Percentiles rank a stretch among this genome's conserved stretches.
Conservation (phyloP, 2,888 invertebrate species). For the Trissonchulus sp. region DNA sequence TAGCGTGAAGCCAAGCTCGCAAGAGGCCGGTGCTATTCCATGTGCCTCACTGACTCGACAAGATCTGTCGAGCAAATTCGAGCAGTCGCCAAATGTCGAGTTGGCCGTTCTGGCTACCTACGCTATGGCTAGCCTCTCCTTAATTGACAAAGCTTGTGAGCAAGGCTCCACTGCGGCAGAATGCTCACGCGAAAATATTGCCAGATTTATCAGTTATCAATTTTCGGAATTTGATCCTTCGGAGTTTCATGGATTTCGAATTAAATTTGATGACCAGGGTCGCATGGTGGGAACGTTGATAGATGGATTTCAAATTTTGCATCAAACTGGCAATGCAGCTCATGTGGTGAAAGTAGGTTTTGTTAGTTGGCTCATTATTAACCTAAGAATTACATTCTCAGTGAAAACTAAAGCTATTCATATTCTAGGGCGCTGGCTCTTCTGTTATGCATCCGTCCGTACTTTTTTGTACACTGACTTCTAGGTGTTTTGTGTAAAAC, state of each 20-base stretch:
- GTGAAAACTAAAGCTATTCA: too few species aligned
- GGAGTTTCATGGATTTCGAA: slow-evolving; percentile 25
- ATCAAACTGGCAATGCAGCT: neutral
- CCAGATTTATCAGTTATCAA: slow-evolving; percentile 15
- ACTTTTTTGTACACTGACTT: too few species aligned
- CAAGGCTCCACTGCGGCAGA: neutral
- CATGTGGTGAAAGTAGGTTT: slow-evolving; percentile 13
- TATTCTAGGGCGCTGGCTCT: too few species aligned
- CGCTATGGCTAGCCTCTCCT: slow-evolving; percentile 41
- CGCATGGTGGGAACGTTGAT: neutral
- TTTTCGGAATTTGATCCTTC: slow-evolving; percentile 29
- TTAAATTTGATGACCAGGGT: slow-evolving; percentile 20
- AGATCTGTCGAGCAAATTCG: slow-evolving; percentile 27
- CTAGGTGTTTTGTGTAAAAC: too few species aligned
- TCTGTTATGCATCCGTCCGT: too few species aligned
- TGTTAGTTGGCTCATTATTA: too few species aligned
- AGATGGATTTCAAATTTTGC: slow-evolving; percentile 10
- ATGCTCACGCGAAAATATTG: neutral
- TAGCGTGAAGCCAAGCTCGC: slow-evolving; percentile 23
- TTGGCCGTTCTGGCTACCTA: slow-evolving; percentile 45
- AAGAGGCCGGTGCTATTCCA: slow-evolving; percentile 22
- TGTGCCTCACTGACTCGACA: slow-evolving; percentile 30
- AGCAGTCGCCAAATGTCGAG: slow-evolving; percentile 41
- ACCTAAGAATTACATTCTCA: too few species aligned
- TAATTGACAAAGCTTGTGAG: neutral